Conservation (phyloP, 64 coral and sea anemone species). For the Pocillopora damicornis region DNA sequence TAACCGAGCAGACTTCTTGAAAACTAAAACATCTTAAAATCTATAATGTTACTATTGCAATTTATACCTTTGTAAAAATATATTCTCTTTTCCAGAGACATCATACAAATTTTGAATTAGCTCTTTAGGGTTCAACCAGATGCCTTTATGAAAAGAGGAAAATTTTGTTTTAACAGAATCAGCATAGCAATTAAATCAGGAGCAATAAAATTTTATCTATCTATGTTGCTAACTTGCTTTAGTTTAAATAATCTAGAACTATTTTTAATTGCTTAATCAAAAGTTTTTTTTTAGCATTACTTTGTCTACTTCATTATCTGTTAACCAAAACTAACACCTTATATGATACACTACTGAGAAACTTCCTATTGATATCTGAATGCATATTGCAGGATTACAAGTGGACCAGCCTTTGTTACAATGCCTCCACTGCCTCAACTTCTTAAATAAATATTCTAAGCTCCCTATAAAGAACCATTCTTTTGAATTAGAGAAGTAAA, state of each 20-base stretch:
- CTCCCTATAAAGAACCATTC: neutral
- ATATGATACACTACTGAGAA: neutral
- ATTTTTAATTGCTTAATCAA: neutral
- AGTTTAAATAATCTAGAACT: conserved; percentile 7
- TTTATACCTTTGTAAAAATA: conserved; percentile 29
- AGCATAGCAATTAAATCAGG: neutral
- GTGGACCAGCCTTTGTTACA: conserved; percentile 26
- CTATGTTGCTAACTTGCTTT: neutral
- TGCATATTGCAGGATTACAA: neutral
- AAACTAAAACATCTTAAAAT: conserved; percentile 17
- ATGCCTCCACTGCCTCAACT: neutral
- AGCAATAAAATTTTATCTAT: neutral
- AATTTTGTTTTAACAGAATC: neutral
- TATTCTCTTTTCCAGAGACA: conserved; percentile 7
- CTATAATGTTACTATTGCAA: neutral
- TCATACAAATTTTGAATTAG: neutral
- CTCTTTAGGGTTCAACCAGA: neutral
- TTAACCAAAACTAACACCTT: neutral
- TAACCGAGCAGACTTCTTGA: neutral
- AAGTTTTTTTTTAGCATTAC: neutral
- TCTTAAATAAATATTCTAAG: neutral
- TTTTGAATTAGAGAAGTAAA: neutral
- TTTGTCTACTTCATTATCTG: neutral
- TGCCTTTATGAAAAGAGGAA: neutral
- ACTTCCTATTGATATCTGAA: neutral